Evolutionary conservation across 2,888 invertebrate genomes (phyloP).

Genomic region (Drosophila aldrichi): DNA sequence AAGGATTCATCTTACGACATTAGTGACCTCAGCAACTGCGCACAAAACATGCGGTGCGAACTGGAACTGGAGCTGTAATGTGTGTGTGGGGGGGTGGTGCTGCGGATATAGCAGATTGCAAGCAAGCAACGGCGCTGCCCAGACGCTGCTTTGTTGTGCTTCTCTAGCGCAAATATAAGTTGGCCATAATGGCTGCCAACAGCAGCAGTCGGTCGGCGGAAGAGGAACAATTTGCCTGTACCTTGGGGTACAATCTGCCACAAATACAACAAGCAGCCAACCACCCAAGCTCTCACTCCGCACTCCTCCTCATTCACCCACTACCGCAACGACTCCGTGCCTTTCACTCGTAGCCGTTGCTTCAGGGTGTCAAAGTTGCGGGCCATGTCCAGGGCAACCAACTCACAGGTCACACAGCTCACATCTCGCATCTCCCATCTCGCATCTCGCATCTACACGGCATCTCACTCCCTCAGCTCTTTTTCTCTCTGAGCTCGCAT

Average conservation of each 20-base stretch:
- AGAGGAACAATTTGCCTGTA: constrained; percentile 51
- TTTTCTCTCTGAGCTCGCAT: constrained; percentile 49
- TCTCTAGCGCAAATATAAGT: constrained; percentile 78
- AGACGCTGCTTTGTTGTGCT: constrained; percentile 65
- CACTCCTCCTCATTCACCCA: background rate
- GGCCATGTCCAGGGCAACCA: constrained; percentile 43
- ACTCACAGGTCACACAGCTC: constrained; percentile 48
- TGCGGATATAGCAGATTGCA: constrained; percentile 17
- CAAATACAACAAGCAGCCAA: constrained; percentile 50
- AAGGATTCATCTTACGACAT: constrained; percentile 83
- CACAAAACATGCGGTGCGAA: constrained; percentile 62
- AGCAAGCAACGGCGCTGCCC: constrained; percentile 3
- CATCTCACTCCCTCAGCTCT: constrained; percentile 1
- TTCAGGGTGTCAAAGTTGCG: constrained; percentile 73
- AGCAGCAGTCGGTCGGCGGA: constrained; percentile 38
- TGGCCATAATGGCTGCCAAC: constrained; percentile 78
- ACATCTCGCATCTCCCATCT: constrained; percentile 11
- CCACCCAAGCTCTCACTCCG: constrained; percentile 7
- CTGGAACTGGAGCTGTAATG: constrained; percentile 29
- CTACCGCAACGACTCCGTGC: constrained; percentile 10
- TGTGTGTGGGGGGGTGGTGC: constrained; percentile 30
- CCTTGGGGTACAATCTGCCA: constrained; percentile 79
- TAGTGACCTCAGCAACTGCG: constrained; percentile 81
- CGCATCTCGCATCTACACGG: background rate
- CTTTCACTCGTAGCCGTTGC: constrained; percentile 11